Conservation (phyloP, 1,140 invertebrate species). For the Drosophila murphyi region DNA sequence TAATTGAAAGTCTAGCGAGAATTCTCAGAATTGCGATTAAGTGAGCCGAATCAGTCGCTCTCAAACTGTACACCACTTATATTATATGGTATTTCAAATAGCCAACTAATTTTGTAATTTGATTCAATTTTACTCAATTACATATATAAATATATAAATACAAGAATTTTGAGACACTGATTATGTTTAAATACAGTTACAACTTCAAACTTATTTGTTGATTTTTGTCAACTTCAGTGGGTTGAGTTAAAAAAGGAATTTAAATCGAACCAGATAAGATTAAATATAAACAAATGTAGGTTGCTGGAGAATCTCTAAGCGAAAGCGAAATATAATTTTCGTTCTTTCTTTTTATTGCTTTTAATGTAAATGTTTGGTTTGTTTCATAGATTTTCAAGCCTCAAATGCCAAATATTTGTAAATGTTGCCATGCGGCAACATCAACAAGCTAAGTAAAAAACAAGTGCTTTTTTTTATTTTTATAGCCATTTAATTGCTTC, state of each 20-base stretch:
- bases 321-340: too few species aligned
- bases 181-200: too few species aligned
- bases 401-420: conserved; percentile 19
- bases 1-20: conserved; percentile 79
- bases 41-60: conserved; percentile 34
- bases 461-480: conserved; percentile 43
- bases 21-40: conserved; percentile 48
- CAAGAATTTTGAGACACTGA: too few species aligned
- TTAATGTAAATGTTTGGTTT: background rate
- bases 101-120: background rate
- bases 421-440: conserved; percentile 35
- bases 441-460: conserved; percentile 41
- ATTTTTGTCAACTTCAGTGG: too few species aligned
- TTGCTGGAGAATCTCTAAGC: too few species aligned
- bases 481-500: conserved; percentile 80
- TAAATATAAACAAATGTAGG: too few species aligned
- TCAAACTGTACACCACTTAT: conserved; percentile 40
- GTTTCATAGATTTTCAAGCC: conserved; percentile 16
- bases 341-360: too few species aligned
- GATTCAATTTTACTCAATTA: background rate
- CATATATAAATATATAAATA: background rate
- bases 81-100: conserved; percentile 6
- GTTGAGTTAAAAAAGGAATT: too few species aligned
- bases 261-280: too few species aligned
- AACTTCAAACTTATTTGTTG: too few species aligned